Percentiles rank a stretch among this genome's conserved stretches.
phyloP scores from a whole-genome alignment of 2,113 vertebrate species.

The Haemorhous mexicanus region DNA sequence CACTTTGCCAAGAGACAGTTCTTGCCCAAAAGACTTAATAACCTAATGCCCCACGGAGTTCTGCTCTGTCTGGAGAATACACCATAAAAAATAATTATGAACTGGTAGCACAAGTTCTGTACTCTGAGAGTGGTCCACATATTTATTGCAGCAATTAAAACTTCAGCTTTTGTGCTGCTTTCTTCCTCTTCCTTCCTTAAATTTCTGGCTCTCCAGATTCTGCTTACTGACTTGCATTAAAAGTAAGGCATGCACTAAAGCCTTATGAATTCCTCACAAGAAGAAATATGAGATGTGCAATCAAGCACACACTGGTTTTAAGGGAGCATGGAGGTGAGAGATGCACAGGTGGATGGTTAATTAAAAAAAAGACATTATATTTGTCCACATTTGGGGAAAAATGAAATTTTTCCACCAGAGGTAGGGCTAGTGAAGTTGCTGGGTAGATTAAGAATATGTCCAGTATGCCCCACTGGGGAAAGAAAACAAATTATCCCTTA shows the following conservation, averaged over 20 bases:
- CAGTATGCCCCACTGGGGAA: not conserved
- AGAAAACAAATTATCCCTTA: not conserved
- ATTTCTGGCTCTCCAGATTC: not conserved
- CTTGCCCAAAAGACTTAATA: constrained; percentile 41
- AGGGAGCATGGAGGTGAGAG: not conserved
- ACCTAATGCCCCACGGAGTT: not conserved
- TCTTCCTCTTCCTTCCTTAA: not conserved
- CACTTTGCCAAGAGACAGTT: not conserved
- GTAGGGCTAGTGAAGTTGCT: not conserved
- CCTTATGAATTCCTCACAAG: not conserved
- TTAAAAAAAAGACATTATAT: not conserved
- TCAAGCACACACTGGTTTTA: not conserved
- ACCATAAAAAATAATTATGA: constrained; percentile 46
- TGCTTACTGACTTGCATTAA: not conserved
- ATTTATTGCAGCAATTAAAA: constrained; percentile 44
- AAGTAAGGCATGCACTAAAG: not conserved
- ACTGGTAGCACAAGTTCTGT: not conserved
- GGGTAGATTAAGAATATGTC: not conserved
- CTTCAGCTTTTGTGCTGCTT: constrained; percentile 11
- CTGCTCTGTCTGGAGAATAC: constrained; percentile 7
- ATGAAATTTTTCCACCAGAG: not conserved
- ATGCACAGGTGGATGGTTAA: not conserved
- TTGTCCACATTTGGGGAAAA: not conserved
- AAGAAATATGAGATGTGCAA: not conserved
- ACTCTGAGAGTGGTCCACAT: not conserved